Evolutionary conservation across 2,113 vertebrate genomes (phyloP), one percentile per base, ranked within the genome.

Genomic region (Lepidothrix coronata): DNA sequence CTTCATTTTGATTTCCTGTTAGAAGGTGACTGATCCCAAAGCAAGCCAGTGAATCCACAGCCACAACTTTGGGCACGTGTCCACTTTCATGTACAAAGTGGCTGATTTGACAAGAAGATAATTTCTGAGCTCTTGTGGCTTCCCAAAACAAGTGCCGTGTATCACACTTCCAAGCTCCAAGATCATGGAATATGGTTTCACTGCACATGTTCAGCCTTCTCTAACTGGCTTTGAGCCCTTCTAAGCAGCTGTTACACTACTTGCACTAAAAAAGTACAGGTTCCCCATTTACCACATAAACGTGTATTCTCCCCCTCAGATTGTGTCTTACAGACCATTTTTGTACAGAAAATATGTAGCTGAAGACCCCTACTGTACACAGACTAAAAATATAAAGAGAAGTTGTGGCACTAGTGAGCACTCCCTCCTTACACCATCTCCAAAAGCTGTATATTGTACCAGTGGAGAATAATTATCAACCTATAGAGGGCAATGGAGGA

Each of bases 401-500:
- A 78, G 6, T 62, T 82, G n/a, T 55, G 41, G 48, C 70, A 72
- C 52, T 52, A 65, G 31, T 37, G 31, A 93, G 67, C 44, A 70
- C 62, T 90, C 65, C 35, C 28, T 91, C 80, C 62, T 75, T 49
- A 63, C 37, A 89, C 37, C 52, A 67, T 9, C 83, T 84, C 83
- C 61, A 72, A 87, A 77, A 81, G 1, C 35, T 74, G 54, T 35
- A 75, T 57, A 72, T 33, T 62, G 87, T 70, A 93, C 76, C 91
- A 92, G 80, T 43, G 46, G 76, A 96, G 76, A 93, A 70, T 94
- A 96, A 96, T 94, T 87, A 92, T 79, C 96, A 94, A 89, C 93
- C 96, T 92, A 96, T 96, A 96, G 93, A 96, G 93, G 93, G 95
- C 93, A 96, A 97, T 91, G 93, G 95, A 95, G 95, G 92, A 92